A percentile compares a stretch with the other conserved stretches of the same genome.
These are phyloP conservation scores for Athalia rosae DNA, from an alignment of 2,888 invertebrate genomes.

Conservation along the genomic window DNA sequence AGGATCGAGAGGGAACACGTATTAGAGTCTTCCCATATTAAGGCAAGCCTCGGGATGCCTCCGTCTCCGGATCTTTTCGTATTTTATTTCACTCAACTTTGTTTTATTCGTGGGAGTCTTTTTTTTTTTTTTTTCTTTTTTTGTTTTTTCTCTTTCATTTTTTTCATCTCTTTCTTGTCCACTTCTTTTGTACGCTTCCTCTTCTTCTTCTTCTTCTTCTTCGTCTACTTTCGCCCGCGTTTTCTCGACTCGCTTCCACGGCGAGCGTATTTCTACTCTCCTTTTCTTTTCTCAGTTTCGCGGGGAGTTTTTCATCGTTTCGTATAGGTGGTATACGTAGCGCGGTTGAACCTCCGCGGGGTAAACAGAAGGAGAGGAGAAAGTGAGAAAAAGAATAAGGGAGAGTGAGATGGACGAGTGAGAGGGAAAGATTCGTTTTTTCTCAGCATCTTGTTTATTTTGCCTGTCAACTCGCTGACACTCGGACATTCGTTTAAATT, in stretches of 20 bases:
- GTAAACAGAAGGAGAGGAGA: conserved; percentile 4
- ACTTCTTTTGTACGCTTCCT: neutral
- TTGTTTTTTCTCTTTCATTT: conserved; percentile 24
- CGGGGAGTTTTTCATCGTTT: conserved; percentile 36
- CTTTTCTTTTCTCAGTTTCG: conserved; percentile 47
- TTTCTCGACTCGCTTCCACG: neutral
- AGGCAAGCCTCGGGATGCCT: conserved; percentile 24
- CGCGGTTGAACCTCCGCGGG: neutral
- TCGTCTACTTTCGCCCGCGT: neutral
- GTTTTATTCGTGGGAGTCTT: too few species aligned
- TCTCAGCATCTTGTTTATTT: conserved; percentile 66
- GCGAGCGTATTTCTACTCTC: neutral
- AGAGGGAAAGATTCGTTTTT: conserved; percentile 30
- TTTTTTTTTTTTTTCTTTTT: neutral
- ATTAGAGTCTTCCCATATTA: conserved; percentile 33
- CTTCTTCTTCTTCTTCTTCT: neutral
- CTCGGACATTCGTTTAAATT: conserved; percentile 72
- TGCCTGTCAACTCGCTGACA: conserved; percentile 69
- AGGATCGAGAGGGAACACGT: neutral
- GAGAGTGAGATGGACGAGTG: conserved; percentile 19
- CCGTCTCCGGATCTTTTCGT: conserved; percentile 7
- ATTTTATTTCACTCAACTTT: neutral
- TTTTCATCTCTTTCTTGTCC: neutral
- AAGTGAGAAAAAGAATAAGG: neutral
- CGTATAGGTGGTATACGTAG: neutral